Percentiles rank a stretch among this genome's conserved stretches.
Evolutionary conservation across 2,797 vertebrate genomes (phyloP).

Genomic region (Streptopelia turtur): DNA sequence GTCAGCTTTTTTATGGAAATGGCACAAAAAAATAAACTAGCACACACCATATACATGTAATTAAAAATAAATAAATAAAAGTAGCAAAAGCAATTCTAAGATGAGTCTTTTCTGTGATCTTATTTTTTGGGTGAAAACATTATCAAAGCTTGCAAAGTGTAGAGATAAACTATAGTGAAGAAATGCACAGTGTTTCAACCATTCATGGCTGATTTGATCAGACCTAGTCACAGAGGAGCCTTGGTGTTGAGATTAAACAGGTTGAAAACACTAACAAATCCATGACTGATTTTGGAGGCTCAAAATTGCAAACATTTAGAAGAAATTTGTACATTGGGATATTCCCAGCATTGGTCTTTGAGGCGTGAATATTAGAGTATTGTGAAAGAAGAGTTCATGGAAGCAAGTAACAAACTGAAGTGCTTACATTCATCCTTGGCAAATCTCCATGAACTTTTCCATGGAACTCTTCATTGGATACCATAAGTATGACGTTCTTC

Average conservation of each 20-base stretch:
- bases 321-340: background rate
- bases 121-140: background rate
- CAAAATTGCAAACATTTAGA: background rate
- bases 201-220: background rate
- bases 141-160: background rate
- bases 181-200: background rate
- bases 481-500: background rate
- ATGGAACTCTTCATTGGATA: background rate
- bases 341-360: background rate
- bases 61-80: background rate
- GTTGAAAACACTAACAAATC: background rate
- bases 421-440: background rate
- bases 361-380: background rate
- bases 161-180: background rate
- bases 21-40: background rate
- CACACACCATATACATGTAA: fast-evolving
- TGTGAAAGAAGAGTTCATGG: background rate
- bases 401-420: background rate
- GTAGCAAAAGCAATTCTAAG: background rate
- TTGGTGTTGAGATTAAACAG: background rate
- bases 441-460: background rate
- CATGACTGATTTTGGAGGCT: background rate
- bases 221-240: background rate
- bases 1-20: background rate
- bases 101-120: background rate